Evolutionary conservation across 2,113 vertebrate genomes (phyloP), one percentile per base, ranked within the genome.

Genomic region (Bambusicola thoracicus): DNA sequence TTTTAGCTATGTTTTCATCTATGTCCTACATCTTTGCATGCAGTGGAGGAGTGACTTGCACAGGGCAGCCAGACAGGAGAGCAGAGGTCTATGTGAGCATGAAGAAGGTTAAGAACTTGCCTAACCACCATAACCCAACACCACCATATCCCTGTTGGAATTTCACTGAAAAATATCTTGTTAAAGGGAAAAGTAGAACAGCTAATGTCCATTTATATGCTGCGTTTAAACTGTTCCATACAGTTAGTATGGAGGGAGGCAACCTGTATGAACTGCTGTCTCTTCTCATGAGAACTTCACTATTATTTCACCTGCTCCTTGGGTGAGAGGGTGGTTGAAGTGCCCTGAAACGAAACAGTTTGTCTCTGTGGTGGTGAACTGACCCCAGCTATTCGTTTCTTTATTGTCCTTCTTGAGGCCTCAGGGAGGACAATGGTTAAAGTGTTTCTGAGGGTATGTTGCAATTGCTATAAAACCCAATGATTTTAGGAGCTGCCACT

Each of bases 381-480:
- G 29, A 18, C 27, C 34, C 8, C 0, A 7, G 11, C 2, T 15
- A 8, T 27, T 63, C 0, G 2, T 49, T 65, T 81, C n/a, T 70
- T 30, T 62, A 21, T 51, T 58, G 85, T 46, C 67, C 53, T 5
- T 44, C 59, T 20, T 15, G 70, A 66, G 65, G 43, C 69, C 62
- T 61, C 7, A 1, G 2, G 44, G 63, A 65, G 79, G 25, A 91
- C 41, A 13, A 24, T 0, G 21, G 55, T 55, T 36, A 21, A 49
- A 9, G 49, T 21, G 19, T 66, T 82, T 63, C 66, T 21, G 27
- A 63, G 49, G 53, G 17, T 70, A 29, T 2, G 14, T 11, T 29
- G 74, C 65, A 51, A 21, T 21, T 48, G 25, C 62, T 62, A 6
- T 67, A 81, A 82, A 92, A 53, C 21, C 6, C 58, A 11, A 0